These are phyloP conservation scores for Petroica traversi DNA, from an alignment of 2,113 vertebrate species.

Conservation along the genomic window DNA sequence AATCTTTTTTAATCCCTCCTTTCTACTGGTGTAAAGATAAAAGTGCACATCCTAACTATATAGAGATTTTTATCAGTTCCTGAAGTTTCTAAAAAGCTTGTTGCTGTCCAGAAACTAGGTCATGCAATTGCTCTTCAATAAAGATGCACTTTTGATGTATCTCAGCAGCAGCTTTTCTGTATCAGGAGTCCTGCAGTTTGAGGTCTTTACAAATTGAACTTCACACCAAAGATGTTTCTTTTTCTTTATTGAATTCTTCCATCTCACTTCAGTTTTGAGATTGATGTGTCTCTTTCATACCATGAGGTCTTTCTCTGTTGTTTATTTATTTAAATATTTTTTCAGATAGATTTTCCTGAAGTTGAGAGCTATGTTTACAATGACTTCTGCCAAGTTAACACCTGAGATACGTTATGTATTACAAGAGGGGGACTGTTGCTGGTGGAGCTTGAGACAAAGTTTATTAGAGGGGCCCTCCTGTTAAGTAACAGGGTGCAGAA, in stretches of 20 bases:
- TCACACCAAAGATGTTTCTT: conserved; percentile 28
- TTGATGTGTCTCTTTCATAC: conserved; percentile 14
- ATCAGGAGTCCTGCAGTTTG: conserved; percentile 39
- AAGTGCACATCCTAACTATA: conserved; percentile 38
- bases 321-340: conserved; percentile 21
- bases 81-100: conserved; percentile 62
- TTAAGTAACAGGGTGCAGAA: fast-evolving
- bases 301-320: not conserved
- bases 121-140: conserved; percentile 70
- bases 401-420: not conserved
- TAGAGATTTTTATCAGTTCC: conserved; percentile 60
- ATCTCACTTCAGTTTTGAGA: conserved; percentile 9
- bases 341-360: not conserved
- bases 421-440: not conserved
- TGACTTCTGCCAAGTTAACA: not conserved
- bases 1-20: conserved; percentile 29
- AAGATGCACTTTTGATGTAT: conserved; percentile 67
- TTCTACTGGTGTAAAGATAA: conserved; percentile 17
- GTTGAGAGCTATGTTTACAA: not conserved
- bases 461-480: not conserved
- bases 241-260: conserved; percentile 34
- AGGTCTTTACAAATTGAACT: conserved; percentile 46
- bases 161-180: conserved; percentile 55
- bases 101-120: conserved; percentile 71
- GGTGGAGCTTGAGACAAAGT: not conserved